A percentile compares a stretch with the other conserved stretches of the same genome.
Evolutionary conservation across 2,113 vertebrate species (phyloP).

Genomic region (Pseudopodoces humilis): DNA sequence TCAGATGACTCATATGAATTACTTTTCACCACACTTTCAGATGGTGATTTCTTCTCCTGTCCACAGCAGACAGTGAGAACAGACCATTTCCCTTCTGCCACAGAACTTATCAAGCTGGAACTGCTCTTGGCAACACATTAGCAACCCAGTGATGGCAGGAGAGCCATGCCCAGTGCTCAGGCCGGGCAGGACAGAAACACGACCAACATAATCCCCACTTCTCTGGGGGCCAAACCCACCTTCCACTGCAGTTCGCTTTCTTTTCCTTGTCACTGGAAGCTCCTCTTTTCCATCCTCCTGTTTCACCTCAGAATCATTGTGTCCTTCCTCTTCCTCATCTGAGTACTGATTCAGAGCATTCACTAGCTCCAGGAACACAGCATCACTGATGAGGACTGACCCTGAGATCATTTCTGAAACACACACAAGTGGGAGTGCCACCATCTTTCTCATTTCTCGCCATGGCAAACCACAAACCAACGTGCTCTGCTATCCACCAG

Average conservation of each 20-base stretch:
- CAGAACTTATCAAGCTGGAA: background rate
- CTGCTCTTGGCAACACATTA: rapidly evolving
- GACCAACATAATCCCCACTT: background rate
- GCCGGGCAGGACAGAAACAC: background rate
- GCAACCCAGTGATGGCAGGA: background rate
- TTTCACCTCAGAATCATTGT: constrained; percentile 73
- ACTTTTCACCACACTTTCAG: background rate
- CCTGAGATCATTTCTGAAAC: constrained; percentile 80
- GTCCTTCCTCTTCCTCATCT: constrained; percentile 89
- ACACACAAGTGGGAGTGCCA: background rate
- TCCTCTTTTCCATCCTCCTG: constrained; percentile 79
- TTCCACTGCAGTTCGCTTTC: constrained; percentile 74
- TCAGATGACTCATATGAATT: background rate
- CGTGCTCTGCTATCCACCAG: background rate
- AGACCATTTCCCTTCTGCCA: background rate
- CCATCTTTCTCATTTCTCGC: rapidly evolving
- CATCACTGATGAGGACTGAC: constrained; percentile 92
- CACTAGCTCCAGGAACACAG: constrained; percentile 94
- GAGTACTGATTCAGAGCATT: constrained; percentile 92
- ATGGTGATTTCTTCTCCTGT: background rate
- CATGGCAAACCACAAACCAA: background rate
- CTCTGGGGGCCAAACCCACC: constrained; percentile 38
- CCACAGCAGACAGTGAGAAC: background rate
- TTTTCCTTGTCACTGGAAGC: constrained; percentile 77
- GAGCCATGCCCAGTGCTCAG: background rate